Evolutionary conservation across 2,113 vertebrate species (phyloP).

Genomic region (Nannospalax galili): DNA sequence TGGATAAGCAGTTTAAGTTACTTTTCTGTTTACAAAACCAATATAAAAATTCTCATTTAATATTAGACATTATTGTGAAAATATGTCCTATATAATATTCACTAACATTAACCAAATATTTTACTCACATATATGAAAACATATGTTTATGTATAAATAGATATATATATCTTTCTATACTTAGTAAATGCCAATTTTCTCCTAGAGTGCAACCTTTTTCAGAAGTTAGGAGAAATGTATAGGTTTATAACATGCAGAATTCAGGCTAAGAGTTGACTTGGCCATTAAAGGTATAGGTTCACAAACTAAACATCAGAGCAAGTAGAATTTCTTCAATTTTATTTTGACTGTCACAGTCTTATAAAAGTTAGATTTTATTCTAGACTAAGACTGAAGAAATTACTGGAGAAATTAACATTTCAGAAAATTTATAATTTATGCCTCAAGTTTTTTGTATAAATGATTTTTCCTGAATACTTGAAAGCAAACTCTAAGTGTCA

Average conservation of each 20-base stretch:
- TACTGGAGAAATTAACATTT: neutral
- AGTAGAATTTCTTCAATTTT: neutral
- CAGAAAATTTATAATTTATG: neutral
- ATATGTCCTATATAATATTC: neutral
- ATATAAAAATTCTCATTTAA: neutral
- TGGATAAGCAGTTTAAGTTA: conserved; percentile 9
- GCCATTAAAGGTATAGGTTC: no score
- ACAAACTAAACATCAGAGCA: no score
- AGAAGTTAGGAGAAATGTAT: neutral
- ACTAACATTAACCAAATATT: neutral
- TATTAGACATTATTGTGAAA: neutral
- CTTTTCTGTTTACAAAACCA: neutral
- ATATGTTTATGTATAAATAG: neutral
- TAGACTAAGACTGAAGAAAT: neutral
- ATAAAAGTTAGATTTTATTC: neutral
- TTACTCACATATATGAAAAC: neutral
- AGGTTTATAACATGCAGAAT: neutral
- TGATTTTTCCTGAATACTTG: conserved; percentile 4
- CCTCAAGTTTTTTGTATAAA: neutral
- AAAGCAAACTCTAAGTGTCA: neutral
- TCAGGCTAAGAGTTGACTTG: neutral
- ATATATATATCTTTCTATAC: neutral
- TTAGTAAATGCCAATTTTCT: neutral
- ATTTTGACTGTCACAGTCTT: neutral
- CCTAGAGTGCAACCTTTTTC: neutral